phyloP scores from a whole-genome alignment of 2,888 invertebrate species.

The Clistopyga incitator region DNA sequence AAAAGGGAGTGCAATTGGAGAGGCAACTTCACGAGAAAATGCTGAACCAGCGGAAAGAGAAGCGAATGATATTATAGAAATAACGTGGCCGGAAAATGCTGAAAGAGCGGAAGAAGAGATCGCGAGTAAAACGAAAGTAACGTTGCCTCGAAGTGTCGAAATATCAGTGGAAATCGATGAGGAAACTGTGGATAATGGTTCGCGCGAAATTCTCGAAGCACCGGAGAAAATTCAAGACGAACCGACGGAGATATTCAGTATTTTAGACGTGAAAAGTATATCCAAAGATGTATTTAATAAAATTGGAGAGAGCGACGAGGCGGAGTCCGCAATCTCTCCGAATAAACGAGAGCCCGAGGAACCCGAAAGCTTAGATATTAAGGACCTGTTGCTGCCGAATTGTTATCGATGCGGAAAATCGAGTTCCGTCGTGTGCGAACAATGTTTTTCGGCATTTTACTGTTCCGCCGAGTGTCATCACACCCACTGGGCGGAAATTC shows the following conservation, averaged over 20 bases:
- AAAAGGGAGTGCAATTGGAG: background rate
- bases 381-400: background rate
- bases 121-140: background rate
- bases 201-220: background rate
- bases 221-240: constrained; percentile 1
- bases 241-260: constrained; percentile 35
- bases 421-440: constrained; percentile 69
- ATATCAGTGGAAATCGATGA: background rate
- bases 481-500: constrained; percentile 70
- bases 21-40: background rate
- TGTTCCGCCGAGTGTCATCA: constrained; percentile 71
- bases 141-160: background rate
- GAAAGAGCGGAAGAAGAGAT: background rate
- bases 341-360: background rate
- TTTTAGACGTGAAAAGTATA: constrained; percentile 64
- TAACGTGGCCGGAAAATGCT: background rate
- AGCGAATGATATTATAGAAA: background rate
- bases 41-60: background rate
- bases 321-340: background rate
- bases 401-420: constrained; percentile 70
- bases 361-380: background rate
- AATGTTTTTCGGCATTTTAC: constrained; percentile 72
- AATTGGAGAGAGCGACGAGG: background rate
- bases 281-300: constrained; percentile 63
- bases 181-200: background rate